phyloP scores from a whole-genome alignment of 2,888 invertebrate genomes.

The Barypeithes pellucidus region DNA sequence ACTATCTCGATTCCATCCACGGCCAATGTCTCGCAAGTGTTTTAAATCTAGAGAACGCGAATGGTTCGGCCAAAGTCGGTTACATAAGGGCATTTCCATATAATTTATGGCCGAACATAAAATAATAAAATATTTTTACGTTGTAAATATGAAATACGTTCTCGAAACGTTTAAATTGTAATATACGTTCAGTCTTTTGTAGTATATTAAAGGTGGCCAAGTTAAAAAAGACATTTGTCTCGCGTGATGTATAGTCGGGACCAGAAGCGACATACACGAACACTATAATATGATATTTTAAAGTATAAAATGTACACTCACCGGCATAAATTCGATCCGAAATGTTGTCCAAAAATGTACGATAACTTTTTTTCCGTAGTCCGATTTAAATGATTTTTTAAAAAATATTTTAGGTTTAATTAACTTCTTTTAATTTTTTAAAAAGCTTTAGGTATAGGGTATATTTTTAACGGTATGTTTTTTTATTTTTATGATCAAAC shows the following conservation, averaged over 20 bases:
- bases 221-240: constrained; percentile 54
- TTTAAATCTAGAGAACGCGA: constrained; percentile 63
- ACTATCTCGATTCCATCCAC: constrained; percentile 59
- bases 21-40: constrained; percentile 62
- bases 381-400: no score
- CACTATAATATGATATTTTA: no score
- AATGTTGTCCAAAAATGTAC: no score
- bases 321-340: not conserved
- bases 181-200: constrained; percentile 57
- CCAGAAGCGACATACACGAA: constrained; percentile 19
- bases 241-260: constrained; percentile 25
- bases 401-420: no score
- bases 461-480: no score
- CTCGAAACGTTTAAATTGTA: constrained; percentile 60
- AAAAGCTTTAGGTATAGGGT: no score
- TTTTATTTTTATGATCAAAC: no score
- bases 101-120: constrained; percentile 62
- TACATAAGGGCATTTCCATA: constrained; percentile 61
- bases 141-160: constrained; percentile 62
- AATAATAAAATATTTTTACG: constrained; percentile 64
- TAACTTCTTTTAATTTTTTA: no score
- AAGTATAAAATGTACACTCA: no score
- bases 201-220: constrained; percentile 57
- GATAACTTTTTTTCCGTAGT: no score
- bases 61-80: constrained; percentile 64